These are phyloP conservation scores for Cheilinus undulatus DNA, from an alignment of 2,113 vertebrate genomes.

Conservation along the genomic window DNA sequence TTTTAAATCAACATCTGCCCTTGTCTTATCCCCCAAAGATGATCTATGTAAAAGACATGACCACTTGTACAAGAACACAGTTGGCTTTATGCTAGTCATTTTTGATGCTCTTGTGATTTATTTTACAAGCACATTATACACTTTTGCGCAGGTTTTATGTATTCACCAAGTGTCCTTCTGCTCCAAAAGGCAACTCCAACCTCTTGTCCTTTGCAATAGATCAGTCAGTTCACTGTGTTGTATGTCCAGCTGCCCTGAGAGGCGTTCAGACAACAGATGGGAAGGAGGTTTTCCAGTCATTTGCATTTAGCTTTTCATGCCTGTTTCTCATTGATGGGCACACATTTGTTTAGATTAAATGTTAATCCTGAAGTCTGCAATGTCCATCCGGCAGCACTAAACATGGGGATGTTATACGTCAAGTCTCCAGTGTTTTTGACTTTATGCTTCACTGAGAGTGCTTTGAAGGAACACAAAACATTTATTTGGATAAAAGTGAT, in stretches of 20 bases:
- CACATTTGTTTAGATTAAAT: constrained; percentile 16
- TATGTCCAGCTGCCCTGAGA: constrained; percentile 28
- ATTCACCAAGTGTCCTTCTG: background rate
- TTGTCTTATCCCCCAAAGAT: too few relatives aligned
- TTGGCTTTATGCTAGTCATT: too few relatives aligned
- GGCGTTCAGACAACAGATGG: constrained; percentile 29
- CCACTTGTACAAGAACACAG: too few relatives aligned
- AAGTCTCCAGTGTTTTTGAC: too few relatives aligned
- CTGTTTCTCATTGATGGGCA: background rate
- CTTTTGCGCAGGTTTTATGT: background rate
- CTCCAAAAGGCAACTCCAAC: constrained; percentile 10
- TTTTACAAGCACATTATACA: background rate
- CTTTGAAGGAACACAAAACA: too few relatives aligned
- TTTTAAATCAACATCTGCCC: background rate
- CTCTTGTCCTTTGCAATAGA: constrained; percentile 7
- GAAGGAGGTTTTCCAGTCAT: constrained; percentile 24
- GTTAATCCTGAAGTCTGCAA: background rate
- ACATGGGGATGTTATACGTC: background rate
- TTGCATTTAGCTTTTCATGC: constrained; percentile 36
- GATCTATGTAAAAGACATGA: too few relatives aligned
- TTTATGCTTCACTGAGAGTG: background rate
- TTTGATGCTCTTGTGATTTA: background rate
- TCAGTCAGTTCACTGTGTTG: constrained; percentile 34
- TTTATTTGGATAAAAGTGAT: too few relatives aligned
- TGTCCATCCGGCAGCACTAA: background rate